Base-by-base conservation (phyloP, 1,140 invertebrate species). In the Drosophila takahashii region DNA sequence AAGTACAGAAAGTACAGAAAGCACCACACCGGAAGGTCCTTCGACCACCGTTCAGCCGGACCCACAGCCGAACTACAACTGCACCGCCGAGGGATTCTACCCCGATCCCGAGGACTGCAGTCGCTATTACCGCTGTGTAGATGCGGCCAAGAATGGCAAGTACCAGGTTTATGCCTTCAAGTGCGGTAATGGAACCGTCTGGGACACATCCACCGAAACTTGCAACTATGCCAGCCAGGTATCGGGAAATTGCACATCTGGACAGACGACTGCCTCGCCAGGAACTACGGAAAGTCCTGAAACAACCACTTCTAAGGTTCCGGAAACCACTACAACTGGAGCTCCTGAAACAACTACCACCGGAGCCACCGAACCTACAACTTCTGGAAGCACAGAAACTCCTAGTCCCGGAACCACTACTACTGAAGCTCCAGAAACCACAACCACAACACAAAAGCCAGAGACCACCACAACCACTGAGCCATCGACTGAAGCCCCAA, bases 71-170 rank as follows among this genome's bases (percentile, higher is more conserved):
- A 81, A 86, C 53, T 76, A 81, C 58, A 84, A 54, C 34, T 91
- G 89, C 45, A 61, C 81, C 1, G 53, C 57, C 32, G 86, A 90
- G 58, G 89, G 89, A 15, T 81, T 81, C 60, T 79, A 77, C 53
- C 60, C 77, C 6, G 90, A 92, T 76, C 70, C 73, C 10, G 83
- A 93, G 22, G 93, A 96, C 62, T 96, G 96, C 69, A 93, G 84
- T 54, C 95, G 94, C 76, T 96, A 96, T 77, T 95, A 96, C 64
- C 93, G 95, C 80, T 96, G 95, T 86, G 94, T 95, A 0, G 77
- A 90, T 56, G 90, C 93, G 22, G 92, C 94, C 18, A 93, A 94
- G 2, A 87, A 92, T 41, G 93, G 92, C n/a, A 93, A 92, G 0
- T 95, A 92, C 59, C 93, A 85, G 13, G 93, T 93, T 44, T 94